Base-by-base conservation (phyloP, 2,113 vertebrate species). In the Fregetta grallaria region DNA sequence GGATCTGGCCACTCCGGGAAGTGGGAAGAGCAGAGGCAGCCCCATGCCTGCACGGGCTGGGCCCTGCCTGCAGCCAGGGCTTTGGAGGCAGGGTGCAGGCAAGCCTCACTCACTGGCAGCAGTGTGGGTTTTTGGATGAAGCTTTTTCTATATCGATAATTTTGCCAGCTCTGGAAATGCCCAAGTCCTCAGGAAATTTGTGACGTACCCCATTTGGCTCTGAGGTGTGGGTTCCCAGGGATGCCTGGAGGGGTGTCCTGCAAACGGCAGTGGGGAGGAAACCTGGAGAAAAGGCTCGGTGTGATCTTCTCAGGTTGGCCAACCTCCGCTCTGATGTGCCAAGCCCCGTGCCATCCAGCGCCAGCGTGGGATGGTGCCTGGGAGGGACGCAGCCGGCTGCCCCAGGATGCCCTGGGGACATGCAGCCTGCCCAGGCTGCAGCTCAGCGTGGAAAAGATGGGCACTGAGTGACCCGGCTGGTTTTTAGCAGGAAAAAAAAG, bases 1-100 rank as follows among this genome's bases (percentile, higher is more conserved):
- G 55, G 34, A 26, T 21, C 25, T 0, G 0, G n/a, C n/a, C 6
- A 11, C 45, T 56, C n/a, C 0, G 0, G 66, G 50, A 47, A 14
- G 22, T 8, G 47, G 56, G n/a, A 22, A 79, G 38, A 25, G 75
- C 59, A 83, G 71, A 34, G 45, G 40, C 52, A 72, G 63, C 59
- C 50, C 32, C 0, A 0, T 13, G 18, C 47, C 47, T 44, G 47
- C 30, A 0, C 9, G 1, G 4, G 15, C 13, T 13, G 40, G 26
- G 42, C 32, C 23, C 38, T 89, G 59, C 55, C 16, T 0, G 0
- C 42, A 47, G 53, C 58, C 1, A 0, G 44, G 29, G 29, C 23
- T 73, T 10, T 26, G 45, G 3, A 40, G 36, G 66, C 42, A 66
- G 29, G 1, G 4, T 26, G 30, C 50, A 25, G 34, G 42, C n/a